phyloP scores from a whole-genome alignment of 1,140 invertebrate genomes.

The Caenorhabditis inopinata region DNA sequence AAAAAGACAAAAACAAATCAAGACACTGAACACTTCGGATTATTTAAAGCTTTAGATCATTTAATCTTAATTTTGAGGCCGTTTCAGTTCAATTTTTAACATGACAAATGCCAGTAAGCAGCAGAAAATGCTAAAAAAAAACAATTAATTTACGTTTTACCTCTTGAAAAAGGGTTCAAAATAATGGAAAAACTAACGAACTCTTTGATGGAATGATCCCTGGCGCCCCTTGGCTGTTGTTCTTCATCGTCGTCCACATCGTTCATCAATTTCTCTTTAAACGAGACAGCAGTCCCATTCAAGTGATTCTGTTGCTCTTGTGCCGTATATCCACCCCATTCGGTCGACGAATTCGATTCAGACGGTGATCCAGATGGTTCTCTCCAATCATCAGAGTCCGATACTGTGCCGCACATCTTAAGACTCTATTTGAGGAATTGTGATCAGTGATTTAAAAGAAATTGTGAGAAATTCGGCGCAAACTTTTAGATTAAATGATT shows the following conservation, averaged over 20 bases:
- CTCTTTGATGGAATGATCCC: constrained; percentile 24
- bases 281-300: not conserved
- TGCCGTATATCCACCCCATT: constrained; percentile 1
- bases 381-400: constrained; percentile 34
- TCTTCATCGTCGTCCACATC: not conserved
- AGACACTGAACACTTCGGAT: too few relatives aligned
- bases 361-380: constrained; percentile 33
- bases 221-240: not conserved
- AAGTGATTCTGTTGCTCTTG: not conserved
- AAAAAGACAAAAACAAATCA: too few relatives aligned
- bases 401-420: constrained; percentile 10
- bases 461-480: too few relatives aligned
- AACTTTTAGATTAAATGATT: too few relatives aligned
- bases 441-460: not conserved
- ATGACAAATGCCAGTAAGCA: too few relatives aligned
- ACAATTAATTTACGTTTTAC: too few relatives aligned
- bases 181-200: constrained; percentile 18
- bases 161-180: not conserved
- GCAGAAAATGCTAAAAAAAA: too few relatives aligned
- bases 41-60: too few relatives aligned
- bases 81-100: too few relatives aligned
- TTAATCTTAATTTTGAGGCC: too few relatives aligned
- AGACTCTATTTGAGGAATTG: not conserved
- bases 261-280: constrained; percentile 11
- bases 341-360: constrained; percentile 42